Conservation (phyloP, 2,113 vertebrate genomes). For the Psophia crepitans region DNA sequence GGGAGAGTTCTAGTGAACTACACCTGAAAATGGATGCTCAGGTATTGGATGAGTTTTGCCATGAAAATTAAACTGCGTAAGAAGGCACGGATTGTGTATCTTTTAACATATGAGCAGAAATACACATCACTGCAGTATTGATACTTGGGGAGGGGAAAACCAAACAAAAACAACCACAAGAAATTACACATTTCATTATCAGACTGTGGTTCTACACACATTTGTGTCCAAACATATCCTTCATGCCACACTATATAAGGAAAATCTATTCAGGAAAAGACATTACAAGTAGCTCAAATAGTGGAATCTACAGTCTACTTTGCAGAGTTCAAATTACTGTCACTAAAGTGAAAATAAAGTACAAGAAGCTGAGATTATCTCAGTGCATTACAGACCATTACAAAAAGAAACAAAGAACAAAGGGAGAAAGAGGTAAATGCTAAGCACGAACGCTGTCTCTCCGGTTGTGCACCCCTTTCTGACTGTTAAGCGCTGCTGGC, state of each 20-base stretch:
- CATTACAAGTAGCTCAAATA: not conserved
- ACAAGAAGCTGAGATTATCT: not conserved
- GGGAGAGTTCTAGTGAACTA: not conserved
- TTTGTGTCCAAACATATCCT: not conserved
- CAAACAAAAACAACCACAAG: not conserved
- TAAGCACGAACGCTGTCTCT: not conserved
- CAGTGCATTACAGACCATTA: not conserved
- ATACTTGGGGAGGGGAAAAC: not conserved
- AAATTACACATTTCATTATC: not conserved
- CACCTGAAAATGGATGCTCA: not conserved
- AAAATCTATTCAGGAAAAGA: not conserved
- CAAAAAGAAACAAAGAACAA: not conserved
- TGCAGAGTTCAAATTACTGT: not conserved
- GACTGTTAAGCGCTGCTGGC: not conserved
- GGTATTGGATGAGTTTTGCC: not conserved
- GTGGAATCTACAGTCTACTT: not conserved
- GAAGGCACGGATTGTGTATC: not conserved
- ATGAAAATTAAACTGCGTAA: not conserved
- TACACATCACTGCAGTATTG: not conserved
- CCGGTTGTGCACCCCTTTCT: not conserved
- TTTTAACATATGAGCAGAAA: not conserved
- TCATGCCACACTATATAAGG: not conserved
- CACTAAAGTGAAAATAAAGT: not conserved
- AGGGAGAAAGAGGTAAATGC: not conserved
- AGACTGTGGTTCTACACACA: not conserved